A percentile compares a stretch with the other conserved stretches of the same genome.
Conservation (phyloP, 2,113 vertebrate species). For the Albula glossodonta region DNA sequence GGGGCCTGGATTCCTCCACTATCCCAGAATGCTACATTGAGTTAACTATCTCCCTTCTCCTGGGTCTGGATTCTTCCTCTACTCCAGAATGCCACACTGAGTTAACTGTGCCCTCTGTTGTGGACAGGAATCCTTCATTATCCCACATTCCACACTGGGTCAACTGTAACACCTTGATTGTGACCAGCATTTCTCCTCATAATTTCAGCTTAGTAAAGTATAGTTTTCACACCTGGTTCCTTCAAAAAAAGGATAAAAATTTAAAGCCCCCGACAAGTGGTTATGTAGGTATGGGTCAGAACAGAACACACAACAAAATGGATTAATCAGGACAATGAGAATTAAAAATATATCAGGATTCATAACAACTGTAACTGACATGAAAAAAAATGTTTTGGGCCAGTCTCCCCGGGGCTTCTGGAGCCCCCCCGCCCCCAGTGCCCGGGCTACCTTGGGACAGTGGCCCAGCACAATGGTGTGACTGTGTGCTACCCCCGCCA, state of each 20-base stretch:
- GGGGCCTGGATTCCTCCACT: conserved; percentile 36
- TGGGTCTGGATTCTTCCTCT: conserved; percentile 36
- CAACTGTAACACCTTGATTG: too few relatives aligned
- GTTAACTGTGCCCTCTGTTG: not conserved
- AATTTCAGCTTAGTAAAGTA: not conserved
- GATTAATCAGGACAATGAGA: not conserved
- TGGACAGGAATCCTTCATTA: not conserved
- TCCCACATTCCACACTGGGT: too few relatives aligned
- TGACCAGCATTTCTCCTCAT: too few relatives aligned
- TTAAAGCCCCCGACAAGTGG: too few relatives aligned
- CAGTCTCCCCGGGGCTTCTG: not conserved
- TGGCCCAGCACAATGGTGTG: not conserved
- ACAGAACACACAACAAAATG: not conserved
- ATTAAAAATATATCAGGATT: conserved; percentile 7
- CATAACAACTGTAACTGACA: not conserved
- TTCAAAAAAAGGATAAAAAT: not conserved
- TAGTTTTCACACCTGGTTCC: not conserved
- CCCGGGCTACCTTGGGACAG: conserved; percentile 23
- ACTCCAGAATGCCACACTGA: conserved; percentile 23
- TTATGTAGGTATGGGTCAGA: too few relatives aligned
- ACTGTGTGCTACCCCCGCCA: conserved; percentile 43
- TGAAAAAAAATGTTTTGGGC: not conserved
- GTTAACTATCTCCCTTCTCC: conserved; percentile 3
- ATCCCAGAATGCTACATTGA: conserved; percentile 22
- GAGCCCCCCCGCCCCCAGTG: conserved; percentile 14